A percentile compares a stretch with the other conserved stretches of the same genome.
phyloP scores from a whole-genome alignment of 2,113 vertebrate genomes.

The Syrrhaptes paradoxus region DNA sequence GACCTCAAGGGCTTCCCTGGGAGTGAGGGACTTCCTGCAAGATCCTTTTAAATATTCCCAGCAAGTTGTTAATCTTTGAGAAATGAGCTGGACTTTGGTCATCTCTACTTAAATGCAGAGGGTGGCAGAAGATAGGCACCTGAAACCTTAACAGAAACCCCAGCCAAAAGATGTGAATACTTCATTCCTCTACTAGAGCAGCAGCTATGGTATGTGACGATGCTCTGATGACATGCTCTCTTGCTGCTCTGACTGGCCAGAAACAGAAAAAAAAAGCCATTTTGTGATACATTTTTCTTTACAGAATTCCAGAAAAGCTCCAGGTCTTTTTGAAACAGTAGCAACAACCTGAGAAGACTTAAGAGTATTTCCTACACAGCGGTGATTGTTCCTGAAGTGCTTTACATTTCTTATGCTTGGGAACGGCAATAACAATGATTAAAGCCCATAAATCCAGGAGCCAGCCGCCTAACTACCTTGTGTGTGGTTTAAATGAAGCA shows the following conservation, averaged over 20 bases:
- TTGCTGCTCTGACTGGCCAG: neutral
- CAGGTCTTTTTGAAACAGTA: neutral
- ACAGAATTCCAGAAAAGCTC: neutral
- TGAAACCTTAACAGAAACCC: neutral
- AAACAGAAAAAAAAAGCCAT: neutral
- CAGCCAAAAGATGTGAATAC: neutral
- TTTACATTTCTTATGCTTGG: neutral
- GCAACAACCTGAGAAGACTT: neutral
- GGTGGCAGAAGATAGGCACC: slow-evolving; percentile 17
- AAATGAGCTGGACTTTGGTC: neutral
- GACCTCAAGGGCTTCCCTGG: neutral
- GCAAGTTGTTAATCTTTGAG: neutral
- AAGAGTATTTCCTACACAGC: neutral
- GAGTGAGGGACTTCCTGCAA: neutral
- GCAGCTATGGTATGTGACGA: neutral
- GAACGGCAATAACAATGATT: neutral
- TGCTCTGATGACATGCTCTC: neutral
- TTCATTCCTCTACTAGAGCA: neutral
- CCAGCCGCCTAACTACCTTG: neutral
- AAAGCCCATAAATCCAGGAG: neutral
- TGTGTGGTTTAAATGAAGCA: neutral
- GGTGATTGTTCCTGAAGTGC: neutral
- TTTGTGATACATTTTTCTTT: neutral
- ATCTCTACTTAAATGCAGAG: slow-evolving; percentile 24
- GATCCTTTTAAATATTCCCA: neutral